Evolutionary conservation across 1,140 invertebrate genomes (phyloP).

Genomic region (Drusus annulatus): DNA sequence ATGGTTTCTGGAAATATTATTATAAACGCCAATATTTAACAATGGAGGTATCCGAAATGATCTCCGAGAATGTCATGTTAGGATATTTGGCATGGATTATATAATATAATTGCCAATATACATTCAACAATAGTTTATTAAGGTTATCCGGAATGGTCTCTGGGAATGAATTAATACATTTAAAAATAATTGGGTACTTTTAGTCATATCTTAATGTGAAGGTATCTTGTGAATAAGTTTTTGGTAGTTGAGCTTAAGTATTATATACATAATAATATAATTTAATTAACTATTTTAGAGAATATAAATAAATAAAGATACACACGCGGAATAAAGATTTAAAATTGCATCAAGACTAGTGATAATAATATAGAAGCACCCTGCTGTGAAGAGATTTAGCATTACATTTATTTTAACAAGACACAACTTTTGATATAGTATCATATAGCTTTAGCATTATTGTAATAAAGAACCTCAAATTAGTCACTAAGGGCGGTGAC

Average conservation of each 20-base stretch:
- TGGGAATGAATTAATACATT: conserved; percentile 14
- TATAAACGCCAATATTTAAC: no score
- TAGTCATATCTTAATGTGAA: neutral
- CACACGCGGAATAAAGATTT: neutral
- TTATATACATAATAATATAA: conserved; percentile 1
- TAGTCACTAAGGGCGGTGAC: conserved; percentile 3
- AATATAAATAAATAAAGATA: neutral
- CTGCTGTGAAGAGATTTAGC: conserved; percentile 2
- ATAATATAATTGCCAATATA: no score
- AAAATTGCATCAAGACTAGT: conserved; percentile 37
- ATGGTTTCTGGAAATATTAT: no score
- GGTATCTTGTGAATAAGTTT: neutral
- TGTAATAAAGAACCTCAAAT: neutral
- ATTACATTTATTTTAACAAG: conserved; percentile 18
- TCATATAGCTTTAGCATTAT: conserved; percentile 5
- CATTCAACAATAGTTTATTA: neutral
- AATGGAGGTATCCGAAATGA: no score
- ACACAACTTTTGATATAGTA: conserved; percentile 20
- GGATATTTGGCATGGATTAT: no score
- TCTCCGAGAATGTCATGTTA: no score
- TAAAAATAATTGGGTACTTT: neutral
- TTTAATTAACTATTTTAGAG: neutral
- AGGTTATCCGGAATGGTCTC: neutral
- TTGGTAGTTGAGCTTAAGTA: neutral
- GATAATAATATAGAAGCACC: conserved; percentile 31